Percentiles rank a stretch among this genome's conserved stretches.
Evolutionary conservation across 2,888 invertebrate species (phyloP).

Genomic region (Temnothorax unifasciatus): DNA sequence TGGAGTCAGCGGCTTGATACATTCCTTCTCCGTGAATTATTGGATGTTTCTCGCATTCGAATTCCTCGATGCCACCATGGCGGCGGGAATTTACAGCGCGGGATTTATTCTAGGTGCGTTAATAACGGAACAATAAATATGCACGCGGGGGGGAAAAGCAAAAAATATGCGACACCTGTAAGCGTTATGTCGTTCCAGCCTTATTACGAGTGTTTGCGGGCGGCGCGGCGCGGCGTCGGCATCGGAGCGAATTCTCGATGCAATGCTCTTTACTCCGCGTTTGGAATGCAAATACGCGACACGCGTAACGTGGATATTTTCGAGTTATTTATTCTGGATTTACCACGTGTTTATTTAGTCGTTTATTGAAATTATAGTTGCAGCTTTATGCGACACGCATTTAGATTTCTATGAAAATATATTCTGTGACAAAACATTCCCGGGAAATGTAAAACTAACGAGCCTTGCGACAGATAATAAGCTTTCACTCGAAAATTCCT

Average conservation of each 20-base stretch:
- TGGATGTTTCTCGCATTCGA: slow-evolving; percentile 91
- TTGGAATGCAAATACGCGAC: slow-evolving; percentile 32
- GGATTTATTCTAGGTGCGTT: slow-evolving; percentile 91
- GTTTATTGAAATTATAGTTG: slow-evolving; percentile 34
- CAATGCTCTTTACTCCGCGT: slow-evolving; percentile 33
- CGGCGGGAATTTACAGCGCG: slow-evolving; percentile 91
- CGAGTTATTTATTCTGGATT: slow-evolving; percentile 30
- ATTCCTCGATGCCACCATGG: slow-evolving; percentile 90
- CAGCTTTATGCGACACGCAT: slow-evolving; percentile 26
- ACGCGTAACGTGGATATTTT: slow-evolving; percentile 29
- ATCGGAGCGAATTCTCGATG: slow-evolving; percentile 4
- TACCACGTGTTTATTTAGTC: slow-evolving; percentile 24
- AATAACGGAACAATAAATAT: slow-evolving; percentile 52
- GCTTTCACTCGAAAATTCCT: slow-evolving; percentile 39
- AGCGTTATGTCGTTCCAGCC: slow-evolving; percentile 9
- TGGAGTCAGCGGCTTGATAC: slow-evolving; percentile 89
- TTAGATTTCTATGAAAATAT: slow-evolving; percentile 24
- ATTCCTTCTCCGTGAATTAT: slow-evolving; percentile 91
- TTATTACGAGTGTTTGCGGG: background rate
- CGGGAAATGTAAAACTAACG: slow-evolving; percentile 23
- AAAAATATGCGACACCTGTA: slow-evolving; percentile 38
- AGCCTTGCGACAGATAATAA: slow-evolving; percentile 64
- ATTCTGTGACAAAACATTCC: background rate
- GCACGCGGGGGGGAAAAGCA: background rate
- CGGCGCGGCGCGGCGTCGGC: too few species aligned